A percentile compares a stretch with the other conserved stretches of the same genome.
Conservation (phyloP, 2,797 vertebrate species). For the Schizothorax lantsangensis region DNA sequence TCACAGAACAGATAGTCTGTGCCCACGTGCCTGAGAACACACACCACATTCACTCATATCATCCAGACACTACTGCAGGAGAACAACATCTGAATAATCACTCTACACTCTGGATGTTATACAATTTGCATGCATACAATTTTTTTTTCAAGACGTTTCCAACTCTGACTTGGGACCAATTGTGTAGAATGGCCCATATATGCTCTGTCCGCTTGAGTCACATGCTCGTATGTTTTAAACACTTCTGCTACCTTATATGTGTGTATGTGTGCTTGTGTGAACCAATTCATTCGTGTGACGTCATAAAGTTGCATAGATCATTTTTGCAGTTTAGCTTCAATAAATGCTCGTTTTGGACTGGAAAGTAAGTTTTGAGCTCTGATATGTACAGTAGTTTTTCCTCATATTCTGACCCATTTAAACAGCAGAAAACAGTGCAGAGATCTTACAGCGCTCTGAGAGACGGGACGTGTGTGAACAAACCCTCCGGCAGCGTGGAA, state of each 20-base stretch:
- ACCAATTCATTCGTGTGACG: neutral
- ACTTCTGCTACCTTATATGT: no score
- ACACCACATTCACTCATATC: constrained; percentile 5
- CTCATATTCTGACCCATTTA: neutral
- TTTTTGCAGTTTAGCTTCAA: neutral
- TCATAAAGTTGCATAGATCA: neutral
- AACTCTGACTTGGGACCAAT: no score
- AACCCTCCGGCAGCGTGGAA: constrained; percentile 84
- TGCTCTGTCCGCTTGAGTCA: no score
- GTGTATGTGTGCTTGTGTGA: no score
- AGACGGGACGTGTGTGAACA: constrained; percentile 85
- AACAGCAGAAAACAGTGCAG: neutral
- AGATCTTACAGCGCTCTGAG: constrained; percentile 86
- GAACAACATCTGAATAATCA: no score
- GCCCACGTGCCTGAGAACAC: constrained; percentile 81
- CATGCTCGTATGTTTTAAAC: no score
- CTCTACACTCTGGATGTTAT: no score
- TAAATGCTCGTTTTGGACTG: neutral
- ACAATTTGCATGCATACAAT: no score
- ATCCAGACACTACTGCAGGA: neutral
- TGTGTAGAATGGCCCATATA: no score
- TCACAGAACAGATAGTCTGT: constrained; percentile 90
- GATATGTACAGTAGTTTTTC: neutral
- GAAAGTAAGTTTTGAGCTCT: neutral
- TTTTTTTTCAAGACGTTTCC: no score